Percentiles rank a stretch among this genome's conserved stretches.
These are phyloP conservation scores for Ageneiosus marmoratus DNA, from an alignment of 2,113 vertebrate species.

Conservation along the genomic window DNA sequence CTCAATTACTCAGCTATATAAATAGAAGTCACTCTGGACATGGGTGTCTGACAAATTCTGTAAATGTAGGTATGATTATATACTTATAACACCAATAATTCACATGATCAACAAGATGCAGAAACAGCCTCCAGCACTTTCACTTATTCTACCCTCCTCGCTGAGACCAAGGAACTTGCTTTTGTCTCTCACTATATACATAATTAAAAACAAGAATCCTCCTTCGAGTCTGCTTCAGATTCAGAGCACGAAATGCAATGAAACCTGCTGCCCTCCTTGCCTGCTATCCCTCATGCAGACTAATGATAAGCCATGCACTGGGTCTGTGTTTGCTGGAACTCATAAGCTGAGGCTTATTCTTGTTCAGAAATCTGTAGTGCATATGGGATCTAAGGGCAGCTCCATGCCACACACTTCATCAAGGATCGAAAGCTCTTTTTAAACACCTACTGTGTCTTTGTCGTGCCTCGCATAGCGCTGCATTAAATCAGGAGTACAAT, in stretches of 20 bases:
- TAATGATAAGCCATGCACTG: background rate
- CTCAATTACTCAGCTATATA: no score
- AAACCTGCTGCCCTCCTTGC: background rate
- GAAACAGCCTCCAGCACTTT: conserved; percentile 44
- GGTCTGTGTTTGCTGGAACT: background rate
- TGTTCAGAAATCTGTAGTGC: background rate
- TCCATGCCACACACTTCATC: conserved; percentile 19
- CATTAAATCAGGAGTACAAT: conserved; percentile 26
- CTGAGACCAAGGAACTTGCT: conserved; percentile 44
- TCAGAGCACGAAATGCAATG: conserved; percentile 3
- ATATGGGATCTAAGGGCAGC: background rate
- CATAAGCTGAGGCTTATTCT: background rate
- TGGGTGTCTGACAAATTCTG: background rate
- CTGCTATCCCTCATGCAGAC: background rate
- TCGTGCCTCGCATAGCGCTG: background rate
- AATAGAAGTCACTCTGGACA: background rate
- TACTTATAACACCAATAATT: background rate
- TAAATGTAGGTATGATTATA: background rate
- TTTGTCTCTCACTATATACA: conserved; percentile 49
- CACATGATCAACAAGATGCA: conserved; percentile 15
- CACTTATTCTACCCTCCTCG: conserved; percentile 56
- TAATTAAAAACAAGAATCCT: conserved; percentile 50
- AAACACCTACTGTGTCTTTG: background rate
- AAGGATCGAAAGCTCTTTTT: conserved; percentile 14
- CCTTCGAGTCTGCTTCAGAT: conserved; percentile 12